Percentiles rank a stretch among this genome's conserved stretches.
These are phyloP conservation scores for Pangasius djambal DNA, from an alignment of 2,797 vertebrate genomes.

Conservation along the genomic window DNA sequence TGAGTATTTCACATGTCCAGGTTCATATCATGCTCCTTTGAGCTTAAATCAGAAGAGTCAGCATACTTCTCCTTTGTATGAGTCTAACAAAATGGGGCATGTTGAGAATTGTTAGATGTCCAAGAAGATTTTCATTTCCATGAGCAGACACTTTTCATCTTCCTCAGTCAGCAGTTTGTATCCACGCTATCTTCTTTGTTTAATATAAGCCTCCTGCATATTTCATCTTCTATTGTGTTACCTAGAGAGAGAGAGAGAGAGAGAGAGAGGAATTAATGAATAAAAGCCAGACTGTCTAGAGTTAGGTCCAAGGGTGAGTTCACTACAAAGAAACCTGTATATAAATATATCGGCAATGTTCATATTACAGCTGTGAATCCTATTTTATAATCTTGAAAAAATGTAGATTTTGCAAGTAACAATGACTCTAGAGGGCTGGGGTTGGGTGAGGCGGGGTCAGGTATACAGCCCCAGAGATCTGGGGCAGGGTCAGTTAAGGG, in stretches of 20 bases:
- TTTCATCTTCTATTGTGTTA: constrained; percentile 35
- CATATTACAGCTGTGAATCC: background rate
- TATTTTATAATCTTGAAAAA: background rate
- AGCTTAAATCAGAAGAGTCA: constrained; percentile 17
- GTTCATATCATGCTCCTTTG: constrained; percentile 16
- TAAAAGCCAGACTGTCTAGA: background rate
- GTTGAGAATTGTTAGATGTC: background rate
- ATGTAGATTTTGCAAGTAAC: background rate
- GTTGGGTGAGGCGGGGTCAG: background rate
- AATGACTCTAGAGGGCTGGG: background rate
- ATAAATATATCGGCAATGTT: background rate
- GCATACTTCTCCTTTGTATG: background rate
- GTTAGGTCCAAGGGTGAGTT: background rate
- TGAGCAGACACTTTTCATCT: constrained; percentile 4
- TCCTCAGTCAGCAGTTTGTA: constrained; percentile 32
- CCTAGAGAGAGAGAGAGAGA: constrained; percentile 19
- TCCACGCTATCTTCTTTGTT: constrained; percentile 4
- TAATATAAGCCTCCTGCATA: constrained; percentile 25
- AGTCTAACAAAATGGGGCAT: background rate
- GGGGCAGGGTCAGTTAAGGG: background rate
- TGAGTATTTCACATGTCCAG: constrained; percentile 39
- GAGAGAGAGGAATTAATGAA: constrained; percentile 14
- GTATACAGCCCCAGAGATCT: background rate
- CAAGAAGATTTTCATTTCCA: constrained; percentile 14
- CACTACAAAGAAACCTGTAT: background rate